Evolutionary conservation across 1,140 invertebrate genomes (phyloP), one percentile per base, ranked within the genome.

Genomic region (Patella vulgata): DNA sequence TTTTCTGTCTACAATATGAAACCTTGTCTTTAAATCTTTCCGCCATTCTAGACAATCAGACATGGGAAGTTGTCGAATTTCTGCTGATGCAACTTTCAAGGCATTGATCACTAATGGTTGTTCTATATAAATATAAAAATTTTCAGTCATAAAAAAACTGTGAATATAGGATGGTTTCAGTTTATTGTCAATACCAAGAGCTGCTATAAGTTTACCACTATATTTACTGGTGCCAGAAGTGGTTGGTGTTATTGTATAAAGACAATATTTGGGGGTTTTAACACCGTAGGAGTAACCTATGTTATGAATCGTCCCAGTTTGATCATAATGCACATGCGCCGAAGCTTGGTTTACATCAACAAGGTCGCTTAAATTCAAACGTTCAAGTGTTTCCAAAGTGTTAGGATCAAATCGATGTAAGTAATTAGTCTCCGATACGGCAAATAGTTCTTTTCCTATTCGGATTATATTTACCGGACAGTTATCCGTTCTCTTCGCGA

Each of bases 91-190:
- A 1, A 66, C 47, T 42, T 66, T 59, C 11, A 39, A 28, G 8
- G 59, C 31, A 43, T 66, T 66, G 4, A 54, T 39, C 3, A 59
- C 39, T 33, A 59, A 14, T n/a, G 63, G 57, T 30, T 95, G 93
- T 78, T 95, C 93, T 8, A 95, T 87, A 56, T 95, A 89, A 25
- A 95, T 87, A 77, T 90, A 93, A 78, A 90, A 95, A 75, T 93
- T 91, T 25, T 92, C 89, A 0, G 93, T 93, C 28, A 95, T 87
- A n/a, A 91, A 92, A 84, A 95, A 96, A 17, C 92, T 92, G 74
- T 96, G 94, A 91, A 94, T 94, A 63, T 96, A 96, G 0, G 90
- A 88, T 0, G 93, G 92, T 82, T 93, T 87, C 2, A 93, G 72
- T 1, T 86, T 82, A 90, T 92, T 93, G 57, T 91, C 86, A 3